These are phyloP conservation scores for Brachymystax lenok DNA, from an alignment of 2,797 vertebrate genomes.

Conservation along the genomic window DNA sequence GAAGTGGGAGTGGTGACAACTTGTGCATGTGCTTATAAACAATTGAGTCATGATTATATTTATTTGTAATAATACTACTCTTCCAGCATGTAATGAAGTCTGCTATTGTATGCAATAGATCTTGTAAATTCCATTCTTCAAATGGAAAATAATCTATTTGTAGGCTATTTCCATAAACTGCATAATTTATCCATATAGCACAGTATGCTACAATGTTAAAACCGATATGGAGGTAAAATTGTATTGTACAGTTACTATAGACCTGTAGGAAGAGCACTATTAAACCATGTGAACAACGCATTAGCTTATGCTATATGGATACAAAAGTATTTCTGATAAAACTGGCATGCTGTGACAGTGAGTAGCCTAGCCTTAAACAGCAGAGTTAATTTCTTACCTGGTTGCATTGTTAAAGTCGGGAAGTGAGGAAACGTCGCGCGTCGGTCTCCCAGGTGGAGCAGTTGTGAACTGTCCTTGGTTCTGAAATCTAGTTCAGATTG, in stretches of 20 bases:
- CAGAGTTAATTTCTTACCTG: slow-evolving; percentile 2
- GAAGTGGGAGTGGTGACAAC: neutral
- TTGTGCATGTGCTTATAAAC: neutral
- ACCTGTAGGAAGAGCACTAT: neutral
- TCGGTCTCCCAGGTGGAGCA: slow-evolving; percentile 39
- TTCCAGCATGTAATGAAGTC: neutral
- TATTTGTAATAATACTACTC: neutral
- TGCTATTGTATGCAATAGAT: neutral
- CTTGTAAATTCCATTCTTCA: neutral
- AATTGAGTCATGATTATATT: neutral
- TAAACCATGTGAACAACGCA: neutral
- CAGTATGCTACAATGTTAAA: neutral
- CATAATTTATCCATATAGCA: neutral
- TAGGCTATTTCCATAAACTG: neutral
- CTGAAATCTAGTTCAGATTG: slow-evolving; percentile 60
- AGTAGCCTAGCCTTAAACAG: neutral
- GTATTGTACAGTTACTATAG: neutral
- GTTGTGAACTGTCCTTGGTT: slow-evolving; percentile 73
- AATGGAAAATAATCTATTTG: neutral
- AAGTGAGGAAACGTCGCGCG: slow-evolving; percentile 53
- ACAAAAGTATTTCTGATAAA: neutral
- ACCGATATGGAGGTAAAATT: neutral
- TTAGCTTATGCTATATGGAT: neutral
- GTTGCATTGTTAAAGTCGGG: slow-evolving; percentile 44
- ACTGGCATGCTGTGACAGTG: neutral